Conservation (phyloP, 2,888 invertebrate genomes). For the Microctonus hyperodae region DNA sequence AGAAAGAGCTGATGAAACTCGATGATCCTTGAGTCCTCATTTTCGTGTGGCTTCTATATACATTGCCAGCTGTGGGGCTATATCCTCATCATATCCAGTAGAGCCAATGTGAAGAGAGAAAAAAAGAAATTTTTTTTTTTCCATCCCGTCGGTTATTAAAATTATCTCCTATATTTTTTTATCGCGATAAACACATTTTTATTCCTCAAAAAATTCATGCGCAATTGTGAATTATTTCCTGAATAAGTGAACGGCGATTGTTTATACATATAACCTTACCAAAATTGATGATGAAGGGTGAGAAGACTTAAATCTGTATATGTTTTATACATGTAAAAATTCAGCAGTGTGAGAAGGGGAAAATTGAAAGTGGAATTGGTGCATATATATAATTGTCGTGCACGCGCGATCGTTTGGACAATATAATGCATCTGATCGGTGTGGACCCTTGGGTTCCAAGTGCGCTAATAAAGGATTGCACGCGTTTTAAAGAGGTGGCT, state of each 20-base stretch:
- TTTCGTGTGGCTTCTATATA: not conserved
- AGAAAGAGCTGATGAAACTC: not conserved
- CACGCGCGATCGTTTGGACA: not conserved
- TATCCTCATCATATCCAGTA: not conserved
- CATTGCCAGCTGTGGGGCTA: not conserved
- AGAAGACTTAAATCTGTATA: not conserved
- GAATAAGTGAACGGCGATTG: not conserved
- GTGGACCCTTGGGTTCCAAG: slow-evolving; percentile 4
- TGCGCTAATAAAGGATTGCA: slow-evolving; percentile 28
- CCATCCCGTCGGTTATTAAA: not conserved
- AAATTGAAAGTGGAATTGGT: slow-evolving; percentile 15
- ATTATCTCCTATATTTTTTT: not conserved
- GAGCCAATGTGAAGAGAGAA: not conserved
- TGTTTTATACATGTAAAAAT: not conserved
- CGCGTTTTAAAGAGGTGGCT: slow-evolving; percentile 20
- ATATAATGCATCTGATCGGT: slow-evolving; percentile 17
- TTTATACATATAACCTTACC: not conserved
- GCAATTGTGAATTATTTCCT: not conserved
- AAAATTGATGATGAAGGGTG: not conserved
- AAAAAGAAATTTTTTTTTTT: not conserved
- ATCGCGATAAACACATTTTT: not conserved
- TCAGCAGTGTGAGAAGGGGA: not conserved
- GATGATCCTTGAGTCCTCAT: not conserved
- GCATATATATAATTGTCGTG: slow-evolving; percentile 22
- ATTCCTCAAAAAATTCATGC: not conserved